Percentiles rank a stretch among this genome's conserved stretches.
Evolutionary conservation across 2,113 vertebrate genomes (phyloP).

Genomic region (Nycticebus coucang): DNA sequence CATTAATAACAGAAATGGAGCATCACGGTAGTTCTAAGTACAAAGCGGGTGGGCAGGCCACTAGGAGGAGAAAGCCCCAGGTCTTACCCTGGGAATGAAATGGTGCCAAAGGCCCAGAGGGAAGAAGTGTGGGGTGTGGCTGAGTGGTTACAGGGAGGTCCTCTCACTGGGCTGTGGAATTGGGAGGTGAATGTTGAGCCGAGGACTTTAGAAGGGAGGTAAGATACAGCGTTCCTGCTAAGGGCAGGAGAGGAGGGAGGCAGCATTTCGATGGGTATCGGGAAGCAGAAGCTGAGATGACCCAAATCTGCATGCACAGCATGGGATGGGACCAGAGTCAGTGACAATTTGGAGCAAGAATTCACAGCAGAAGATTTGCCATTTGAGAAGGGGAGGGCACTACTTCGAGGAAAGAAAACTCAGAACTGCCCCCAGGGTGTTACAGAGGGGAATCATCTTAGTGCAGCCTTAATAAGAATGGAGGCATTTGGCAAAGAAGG

Average conservation of each 20-base stretch:
- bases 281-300: background rate
- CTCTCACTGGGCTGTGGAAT: accelerated
- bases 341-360: background rate
- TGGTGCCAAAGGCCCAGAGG: background rate
- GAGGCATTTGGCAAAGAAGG: too few species aligned
- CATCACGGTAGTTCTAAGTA: background rate
- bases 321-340: background rate
- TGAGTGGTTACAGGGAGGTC: background rate
- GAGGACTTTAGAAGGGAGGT: background rate
- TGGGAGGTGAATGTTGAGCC: too few species aligned
- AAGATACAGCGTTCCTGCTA: background rate
- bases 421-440: background rate
- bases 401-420: background rate
- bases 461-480: accelerated
- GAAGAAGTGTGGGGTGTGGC: accelerated
- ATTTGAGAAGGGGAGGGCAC: background rate
- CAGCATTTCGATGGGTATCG: background rate
- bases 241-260: background rate
- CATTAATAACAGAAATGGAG: background rate
- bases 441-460: background rate
- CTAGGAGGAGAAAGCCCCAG: background rate
- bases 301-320: background rate
- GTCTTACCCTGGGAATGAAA: background rate
- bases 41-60: background rate
- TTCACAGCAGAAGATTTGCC: background rate